Conservation (phyloP, 1,140 invertebrate genomes). For the Probaryconus sp. region DNA sequence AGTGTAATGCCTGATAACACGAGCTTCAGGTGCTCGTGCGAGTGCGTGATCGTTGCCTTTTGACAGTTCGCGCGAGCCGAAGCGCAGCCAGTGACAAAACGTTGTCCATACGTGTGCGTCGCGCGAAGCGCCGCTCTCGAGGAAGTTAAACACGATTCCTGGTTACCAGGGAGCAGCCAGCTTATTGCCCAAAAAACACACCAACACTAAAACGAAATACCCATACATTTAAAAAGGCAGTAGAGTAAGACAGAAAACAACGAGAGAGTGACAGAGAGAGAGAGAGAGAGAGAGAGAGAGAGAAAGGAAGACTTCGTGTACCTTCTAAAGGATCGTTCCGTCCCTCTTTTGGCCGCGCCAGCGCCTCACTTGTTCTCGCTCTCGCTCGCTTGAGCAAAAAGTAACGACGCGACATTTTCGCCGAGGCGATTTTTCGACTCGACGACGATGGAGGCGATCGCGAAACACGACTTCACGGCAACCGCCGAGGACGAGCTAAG, state of each 20-base stretch:
- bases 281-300: no score
- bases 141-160: no score
- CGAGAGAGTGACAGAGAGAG: no score
- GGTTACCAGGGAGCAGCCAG: constrained; percentile 9
- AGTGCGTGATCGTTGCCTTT: constrained; percentile 58
- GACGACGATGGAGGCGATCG: constrained; percentile 96
- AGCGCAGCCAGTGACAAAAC: not conserved
- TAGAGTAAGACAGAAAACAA: no score
- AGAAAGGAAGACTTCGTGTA: no score
- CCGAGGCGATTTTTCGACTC: no score
- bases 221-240: no score
- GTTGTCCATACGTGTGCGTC: not conserved
- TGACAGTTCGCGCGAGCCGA: constrained; percentile 55
- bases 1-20: constrained; percentile 70
- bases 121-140: constrained; percentile 1
- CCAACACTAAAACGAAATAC: not conserved
- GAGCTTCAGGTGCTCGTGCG: constrained; percentile 65
- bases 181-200: not conserved
- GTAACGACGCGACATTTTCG: constrained; percentile 46
- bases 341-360: not conserved
- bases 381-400: constrained; percentile 31
- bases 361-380: constrained; percentile 5
- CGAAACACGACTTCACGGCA: constrained; percentile 99
- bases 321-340: constrained; percentile 7
- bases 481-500: constrained; percentile 99